phyloP scores from a whole-genome alignment of 2,888 invertebrate species.

The Leucophora obtusa region DNA sequence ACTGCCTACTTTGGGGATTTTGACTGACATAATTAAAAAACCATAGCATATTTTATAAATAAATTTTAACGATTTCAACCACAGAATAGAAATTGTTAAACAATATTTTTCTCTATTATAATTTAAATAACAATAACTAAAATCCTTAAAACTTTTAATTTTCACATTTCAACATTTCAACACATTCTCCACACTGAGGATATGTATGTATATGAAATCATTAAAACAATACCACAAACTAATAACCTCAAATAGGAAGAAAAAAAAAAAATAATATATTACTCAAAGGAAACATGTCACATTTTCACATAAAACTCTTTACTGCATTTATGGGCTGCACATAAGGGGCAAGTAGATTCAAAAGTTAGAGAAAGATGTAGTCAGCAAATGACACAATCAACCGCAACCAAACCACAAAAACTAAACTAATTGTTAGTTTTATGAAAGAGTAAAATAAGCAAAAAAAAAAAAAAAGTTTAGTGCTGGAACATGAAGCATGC shows the following conservation, averaged over 20 bases:
- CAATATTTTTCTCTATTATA: not conserved
- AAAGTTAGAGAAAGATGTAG: not conserved
- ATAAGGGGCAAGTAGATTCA: not conserved
- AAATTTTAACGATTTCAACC: not conserved
- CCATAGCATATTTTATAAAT: not conserved
- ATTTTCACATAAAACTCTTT: slow-evolving; percentile 20
- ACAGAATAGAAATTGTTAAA: not conserved
- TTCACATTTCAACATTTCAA: not conserved
- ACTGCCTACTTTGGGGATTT: slow-evolving; percentile 8
- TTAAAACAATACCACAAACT: slow-evolving; percentile 41
- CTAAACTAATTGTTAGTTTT: slow-evolving; percentile 54
- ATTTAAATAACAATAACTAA: not conserved
- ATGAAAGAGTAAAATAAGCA: not conserved
- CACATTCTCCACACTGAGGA: not conserved
- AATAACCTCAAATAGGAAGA: slow-evolving; percentile 36
- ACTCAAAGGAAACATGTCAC: slow-evolving; percentile 35
- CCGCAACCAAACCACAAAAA: slow-evolving; percentile 53
- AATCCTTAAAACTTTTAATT: not conserved
- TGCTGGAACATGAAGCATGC: not conserved
- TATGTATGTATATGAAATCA: slow-evolving; percentile 7
- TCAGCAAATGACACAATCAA: slow-evolving; percentile 32
- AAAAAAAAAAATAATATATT: slow-evolving; percentile 12
- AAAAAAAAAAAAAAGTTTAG: not conserved
- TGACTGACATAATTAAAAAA: not conserved
- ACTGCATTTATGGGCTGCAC: slow-evolving; percentile 20